Conservation (phyloP, 1,140 invertebrate species). For the Tetranychus urticae region DNA sequence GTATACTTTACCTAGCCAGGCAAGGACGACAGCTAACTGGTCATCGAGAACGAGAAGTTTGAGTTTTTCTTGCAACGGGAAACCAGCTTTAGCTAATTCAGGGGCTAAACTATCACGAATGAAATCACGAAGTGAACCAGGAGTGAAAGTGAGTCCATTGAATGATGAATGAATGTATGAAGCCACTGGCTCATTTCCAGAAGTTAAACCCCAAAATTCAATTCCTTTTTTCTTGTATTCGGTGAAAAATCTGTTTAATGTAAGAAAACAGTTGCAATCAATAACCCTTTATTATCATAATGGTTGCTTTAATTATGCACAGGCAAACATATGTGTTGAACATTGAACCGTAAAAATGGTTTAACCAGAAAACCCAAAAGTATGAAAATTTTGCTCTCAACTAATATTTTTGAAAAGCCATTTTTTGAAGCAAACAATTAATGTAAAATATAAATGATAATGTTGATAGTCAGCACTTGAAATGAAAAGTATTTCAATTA, state of each 20-base stretch:
- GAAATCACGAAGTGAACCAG: background rate
- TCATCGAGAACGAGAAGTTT: conserved; percentile 5
- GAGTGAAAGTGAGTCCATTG: background rate
- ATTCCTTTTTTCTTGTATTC: conserved; percentile 29
- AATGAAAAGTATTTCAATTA: no score
- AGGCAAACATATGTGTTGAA: no score
- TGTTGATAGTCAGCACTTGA: no score
- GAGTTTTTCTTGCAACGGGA: conserved; percentile 6
- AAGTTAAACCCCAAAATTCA: conserved; percentile 33
- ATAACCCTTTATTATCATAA: no score
- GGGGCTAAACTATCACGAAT: conserved; percentile 1
- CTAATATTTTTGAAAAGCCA: no score
- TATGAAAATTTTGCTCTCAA: no score
- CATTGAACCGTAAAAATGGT: no score
- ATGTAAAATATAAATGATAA: no score
- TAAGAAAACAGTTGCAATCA: no score
- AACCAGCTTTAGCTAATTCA: conserved; percentile 18
- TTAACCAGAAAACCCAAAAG: no score
- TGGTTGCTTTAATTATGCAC: no score
- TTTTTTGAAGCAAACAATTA: no score
- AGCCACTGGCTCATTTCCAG: conserved; percentile 31
- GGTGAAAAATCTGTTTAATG: conserved; percentile 28
- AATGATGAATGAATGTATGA: background rate
- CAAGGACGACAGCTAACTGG: background rate
- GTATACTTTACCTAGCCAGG: conserved; percentile 1